Base-by-base conservation (phyloP, 2,797 vertebrate species). In the Sandelia bainsii region DNA sequence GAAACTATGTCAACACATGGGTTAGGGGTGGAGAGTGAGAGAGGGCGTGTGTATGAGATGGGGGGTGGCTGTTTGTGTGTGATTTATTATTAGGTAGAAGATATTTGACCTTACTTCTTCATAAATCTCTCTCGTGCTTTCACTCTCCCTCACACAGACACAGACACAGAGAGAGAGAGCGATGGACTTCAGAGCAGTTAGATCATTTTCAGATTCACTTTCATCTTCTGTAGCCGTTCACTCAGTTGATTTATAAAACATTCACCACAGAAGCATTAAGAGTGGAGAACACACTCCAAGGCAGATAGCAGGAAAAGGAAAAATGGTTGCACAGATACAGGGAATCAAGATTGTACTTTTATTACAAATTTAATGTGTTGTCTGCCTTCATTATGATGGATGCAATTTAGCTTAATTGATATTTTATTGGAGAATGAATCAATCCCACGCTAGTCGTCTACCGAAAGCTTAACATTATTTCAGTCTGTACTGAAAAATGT, bases 1-100 rank as follows among this genome's bases (percentile, higher is more conserved):
- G 90, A 76, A 85, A 92, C 92, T 76, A 49, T 91, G 87, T 92
- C 86, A 92, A 92, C 86, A 90, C 69, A 71, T 27, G 54, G 51
- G 19, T 20, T 58, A 62, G 67, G 81, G 62, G 56, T 45, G 75
- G 74, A 44, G 49, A 37, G 40, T 27, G 56, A 12, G 53, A 25
- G 13, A 37, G 65, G 17, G 46, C 6, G 44, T 71, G 40, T 75
- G n/a, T 64, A 29, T 50, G 53, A 58, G 61, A 48, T n/a, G 29
- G 37, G 8, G 29, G 66, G 49, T 14, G 61, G 25, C n/a, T 45
- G 52, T 45, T 32, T 27, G 57, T 13, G 56, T 65, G 59, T 58
- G 76, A 82, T 87, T 85, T 89, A 91, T 90, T 84, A 90, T 87
- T 85, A 88, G 85, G 72, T 54, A 62, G 79, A 54, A 68, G 80